Base-by-base conservation (phyloP, 2,888 invertebrate genomes). In the Carcina quercana region DNA sequence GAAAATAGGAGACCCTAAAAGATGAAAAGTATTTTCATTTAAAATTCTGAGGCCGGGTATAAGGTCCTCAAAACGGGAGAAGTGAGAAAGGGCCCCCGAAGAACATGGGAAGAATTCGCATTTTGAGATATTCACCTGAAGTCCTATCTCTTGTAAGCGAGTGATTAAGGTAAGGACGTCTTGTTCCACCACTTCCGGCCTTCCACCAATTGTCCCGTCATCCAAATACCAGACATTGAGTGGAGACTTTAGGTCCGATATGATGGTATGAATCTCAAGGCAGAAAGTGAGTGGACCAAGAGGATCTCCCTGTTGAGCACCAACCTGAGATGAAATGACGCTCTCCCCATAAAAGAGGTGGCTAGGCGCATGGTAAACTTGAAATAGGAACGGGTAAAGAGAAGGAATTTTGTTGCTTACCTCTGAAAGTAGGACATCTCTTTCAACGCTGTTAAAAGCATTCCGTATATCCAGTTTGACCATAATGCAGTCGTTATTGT, bases 1-100 rank as follows among this genome's bases (percentile, higher is more conserved):
- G 13, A 34, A 34, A n/a, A 34, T 26, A 13, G 34, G 34, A 11
- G 34, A 25, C 15, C 34, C 34, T 19, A 34, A 15, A 3, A 34
- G 24, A 11, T 7, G 15, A 13, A 35, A 35, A 8, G 26, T 13
- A 1, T 2, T 2, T 7, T 7, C 2, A 1, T 15, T 17, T 8
- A 34, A 7, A 10, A 26, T 21, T 27, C 17, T 24, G 19, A 34
- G 34, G 2, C 29, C 28, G 4, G 21, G 24, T 19, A 28, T 21
- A 8, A 32, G n/a, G 13, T 11, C 2, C 2, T 11, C n/a, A 7
- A 32, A 28, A 17, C 5, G n/a, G 7, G n/a, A 11, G 2, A 28
- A 12, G 11, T 10, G 12, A 19, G 17, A 12, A 7, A 10, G 7
- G 3, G 28, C 10, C 12, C 19, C 12, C 3, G 22, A 5, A n/a